Percentiles rank a stretch among this genome's conserved stretches.
phyloP scores from a whole-genome alignment of 2,797 vertebrate species.

The Sebastes itinus region DNA sequence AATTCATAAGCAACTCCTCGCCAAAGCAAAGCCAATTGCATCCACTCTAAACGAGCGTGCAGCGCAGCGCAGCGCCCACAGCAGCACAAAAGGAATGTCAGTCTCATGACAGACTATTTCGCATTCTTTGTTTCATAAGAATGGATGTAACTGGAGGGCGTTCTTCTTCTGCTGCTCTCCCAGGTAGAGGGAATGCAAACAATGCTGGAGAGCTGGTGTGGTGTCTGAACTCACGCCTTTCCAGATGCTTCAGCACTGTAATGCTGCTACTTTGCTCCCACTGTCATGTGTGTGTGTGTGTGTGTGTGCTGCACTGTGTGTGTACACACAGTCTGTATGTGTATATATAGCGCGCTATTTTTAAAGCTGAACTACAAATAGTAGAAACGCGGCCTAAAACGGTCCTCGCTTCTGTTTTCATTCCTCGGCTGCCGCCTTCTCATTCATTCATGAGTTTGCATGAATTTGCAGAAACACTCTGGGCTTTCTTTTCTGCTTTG shows the following conservation, averaged over 20 bases:
- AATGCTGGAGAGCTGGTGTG: slow-evolving; percentile 57
- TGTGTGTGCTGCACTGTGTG: slow-evolving; percentile 23
- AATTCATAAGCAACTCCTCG: slow-evolving; percentile 65
- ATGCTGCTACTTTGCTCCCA: slow-evolving; percentile 56
- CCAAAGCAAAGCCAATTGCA: slow-evolving; percentile 56
- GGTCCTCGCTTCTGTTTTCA: slow-evolving; percentile 68
- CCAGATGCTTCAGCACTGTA: slow-evolving; percentile 55
- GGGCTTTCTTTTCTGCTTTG: slow-evolving; percentile 4
- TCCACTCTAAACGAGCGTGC: slow-evolving; percentile 53
- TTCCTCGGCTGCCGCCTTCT: slow-evolving; percentile 64
- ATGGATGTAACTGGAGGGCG: slow-evolving; percentile 61
- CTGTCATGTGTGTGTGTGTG: slow-evolving; percentile 38
- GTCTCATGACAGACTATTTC: slow-evolving; percentile 55
- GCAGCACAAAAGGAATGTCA: slow-evolving; percentile 61
- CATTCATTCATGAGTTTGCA: slow-evolving; percentile 79
- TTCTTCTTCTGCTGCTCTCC: slow-evolving; percentile 51
- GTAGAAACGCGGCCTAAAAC: slow-evolving; percentile 79
- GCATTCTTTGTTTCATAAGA: slow-evolving; percentile 59
- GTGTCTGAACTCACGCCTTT: slow-evolving; percentile 42
- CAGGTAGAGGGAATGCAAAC: slow-evolving; percentile 71
- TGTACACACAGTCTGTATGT: slow-evolving; percentile 51
- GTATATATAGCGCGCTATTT: slow-evolving; percentile 81
- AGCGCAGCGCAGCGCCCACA: slow-evolving; percentile 35
- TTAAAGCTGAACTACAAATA: slow-evolving; percentile 77
- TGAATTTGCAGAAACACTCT: slow-evolving; percentile 55